Conservation (phyloP, 2,113 vertebrate species). For the Platycercus adscitus region DNA sequence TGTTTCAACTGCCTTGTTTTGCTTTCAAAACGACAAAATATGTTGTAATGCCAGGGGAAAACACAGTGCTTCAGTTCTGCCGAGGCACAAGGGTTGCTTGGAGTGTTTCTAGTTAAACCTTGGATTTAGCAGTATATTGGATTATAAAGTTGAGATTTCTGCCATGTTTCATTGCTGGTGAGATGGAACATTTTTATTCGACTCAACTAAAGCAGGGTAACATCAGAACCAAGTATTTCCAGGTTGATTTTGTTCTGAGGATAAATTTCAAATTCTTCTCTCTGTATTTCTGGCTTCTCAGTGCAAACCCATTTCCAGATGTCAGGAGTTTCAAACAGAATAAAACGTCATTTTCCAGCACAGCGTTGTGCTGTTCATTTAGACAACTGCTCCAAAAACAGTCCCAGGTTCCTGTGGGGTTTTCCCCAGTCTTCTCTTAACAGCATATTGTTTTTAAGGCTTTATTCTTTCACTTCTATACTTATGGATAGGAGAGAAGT, state of each 20-base stretch:
- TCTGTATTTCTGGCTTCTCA: neutral
- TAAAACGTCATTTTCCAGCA: neutral
- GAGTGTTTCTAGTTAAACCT: neutral
- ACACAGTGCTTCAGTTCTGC: neutral
- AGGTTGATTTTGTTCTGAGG: neutral
- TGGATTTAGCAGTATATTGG: neutral
- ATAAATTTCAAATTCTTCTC: neutral
- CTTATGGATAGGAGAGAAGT: neutral
- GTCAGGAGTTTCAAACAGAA: neutral
- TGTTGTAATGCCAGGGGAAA: neutral
- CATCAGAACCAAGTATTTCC: neutral
- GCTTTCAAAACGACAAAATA: neutral
- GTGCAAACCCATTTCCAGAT: neutral
- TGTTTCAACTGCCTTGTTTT: neutral
- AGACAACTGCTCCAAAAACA: neutral
- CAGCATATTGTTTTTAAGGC: fast-evolving
- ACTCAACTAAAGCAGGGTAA: neutral
- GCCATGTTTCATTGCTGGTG: neutral
- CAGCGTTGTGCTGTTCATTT: neutral
- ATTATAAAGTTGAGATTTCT: neutral
- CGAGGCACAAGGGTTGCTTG: neutral
- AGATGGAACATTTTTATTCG: neutral
- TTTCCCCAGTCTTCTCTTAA: neutral
- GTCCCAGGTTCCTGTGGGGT: neutral
- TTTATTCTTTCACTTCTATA: fast-evolving